Evolutionary conservation across 2,888 invertebrate species (phyloP), one percentile per base, ranked within the genome.

Genomic region (Listrodromus nycthemerus): DNA sequence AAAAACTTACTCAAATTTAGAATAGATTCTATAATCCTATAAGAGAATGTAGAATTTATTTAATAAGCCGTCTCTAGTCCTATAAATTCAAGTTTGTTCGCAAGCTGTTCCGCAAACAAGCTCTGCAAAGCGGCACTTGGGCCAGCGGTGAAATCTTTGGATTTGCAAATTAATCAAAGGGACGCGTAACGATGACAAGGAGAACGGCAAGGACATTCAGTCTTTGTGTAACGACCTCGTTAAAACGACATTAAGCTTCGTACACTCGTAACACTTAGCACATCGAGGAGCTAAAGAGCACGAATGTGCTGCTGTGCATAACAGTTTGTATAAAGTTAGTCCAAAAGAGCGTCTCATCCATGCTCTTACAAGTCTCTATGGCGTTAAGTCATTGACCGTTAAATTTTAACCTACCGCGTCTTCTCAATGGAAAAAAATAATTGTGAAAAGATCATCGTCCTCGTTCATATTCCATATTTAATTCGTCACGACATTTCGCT

Each of bases 141-240:
- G 19, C 1, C 13, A 30, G 3, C 41, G n/a, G 10, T 21, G 16
- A 41, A 55, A 19, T n/a, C 33, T 45, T 61, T 52, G 58, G 10
- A 55, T 24, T 58, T 30, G 65, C 41, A 24, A n/a, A 81, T 66
- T 50, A 71, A 76, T 71, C 21, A 45, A 66, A 66, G 45, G 76
- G 6, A 61, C 30, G 27, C 30, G n/a, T 50, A 74, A 55, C 48
- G 52, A 41, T 10, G 45, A n/a, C 33, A 21, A 19, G 19, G 5
- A 33, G 19, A 16, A 3, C 21, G 30, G 21, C 37, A 52, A 33
- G 19, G 70, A 37, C 69, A 69, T 69, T 37, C 50, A 50, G 24
- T 21, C 70, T 78, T 63, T 78, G 63, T 70, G 63, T 50, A n/a
- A 78, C 69, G 69, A 61, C 48, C 37, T 78, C 78, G 78, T 78